phyloP scores from a whole-genome alignment of 1,140 invertebrate genomes.

The Diuraphis noxia region DNA sequence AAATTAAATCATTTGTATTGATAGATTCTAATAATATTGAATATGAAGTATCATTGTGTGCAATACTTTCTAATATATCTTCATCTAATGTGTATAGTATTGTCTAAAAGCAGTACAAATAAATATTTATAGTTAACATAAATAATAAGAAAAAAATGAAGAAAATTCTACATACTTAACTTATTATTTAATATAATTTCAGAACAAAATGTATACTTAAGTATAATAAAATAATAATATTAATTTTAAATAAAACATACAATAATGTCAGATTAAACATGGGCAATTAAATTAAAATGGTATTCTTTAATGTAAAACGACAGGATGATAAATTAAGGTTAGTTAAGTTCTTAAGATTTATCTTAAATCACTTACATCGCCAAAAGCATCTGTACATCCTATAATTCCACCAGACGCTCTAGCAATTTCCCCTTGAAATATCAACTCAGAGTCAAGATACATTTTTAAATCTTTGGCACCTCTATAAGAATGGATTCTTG shows the following conservation, averaged over 20 bases:
- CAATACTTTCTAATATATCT: slow-evolving; percentile 73
- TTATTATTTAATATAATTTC: not conserved
- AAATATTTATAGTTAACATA: not conserved
- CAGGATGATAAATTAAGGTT: not conserved
- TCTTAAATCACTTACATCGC: slow-evolving; percentile 69
- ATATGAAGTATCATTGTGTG: slow-evolving; percentile 66
- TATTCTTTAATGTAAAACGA: not conserved
- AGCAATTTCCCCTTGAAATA: slow-evolving; percentile 81
- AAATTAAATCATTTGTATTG: slow-evolving; percentile 22
- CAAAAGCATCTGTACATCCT: slow-evolving; percentile 73
- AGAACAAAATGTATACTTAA: not conserved
- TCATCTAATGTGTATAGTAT: slow-evolving; percentile 81
- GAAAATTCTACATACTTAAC: not conserved
- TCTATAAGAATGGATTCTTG: slow-evolving; percentile 77
- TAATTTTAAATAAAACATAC: not conserved
- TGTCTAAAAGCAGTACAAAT: slow-evolving; percentile 66
- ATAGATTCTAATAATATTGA: slow-evolving; percentile 28
- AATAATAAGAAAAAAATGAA: not conserved
- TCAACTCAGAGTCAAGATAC: slow-evolving; percentile 68
- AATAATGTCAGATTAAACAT: not conserved
- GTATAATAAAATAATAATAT: not conserved
- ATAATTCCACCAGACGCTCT: slow-evolving; percentile 73
- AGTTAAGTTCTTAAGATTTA: not conserved
- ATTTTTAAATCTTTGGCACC: slow-evolving; percentile 74
- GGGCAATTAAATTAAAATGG: not conserved